Base-by-base conservation (phyloP, 1,140 invertebrate species). In the Ceratoteleas bidentatus region DNA sequence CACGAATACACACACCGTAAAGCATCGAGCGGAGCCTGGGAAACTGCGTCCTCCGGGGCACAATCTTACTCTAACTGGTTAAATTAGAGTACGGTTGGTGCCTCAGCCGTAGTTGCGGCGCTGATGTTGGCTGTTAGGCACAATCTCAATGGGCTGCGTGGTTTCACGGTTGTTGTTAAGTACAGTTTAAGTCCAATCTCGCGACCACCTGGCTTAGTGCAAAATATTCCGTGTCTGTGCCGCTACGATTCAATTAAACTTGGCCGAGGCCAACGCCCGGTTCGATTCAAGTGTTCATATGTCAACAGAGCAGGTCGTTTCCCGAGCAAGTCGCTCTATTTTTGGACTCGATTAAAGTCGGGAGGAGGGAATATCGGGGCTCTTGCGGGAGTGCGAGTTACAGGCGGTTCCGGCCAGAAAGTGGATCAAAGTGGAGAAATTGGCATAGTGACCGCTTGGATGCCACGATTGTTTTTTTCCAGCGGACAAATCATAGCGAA, bases 1-100 rank as follows among this genome's bases (percentile, higher is more conserved):
- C 36, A 68, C 15, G 16, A 49, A 68, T 14, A 47, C 13, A 3
- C 47, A 47, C 54, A 62, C 16, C 11, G 6, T 0, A 6, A 24
- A 40, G 11, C 10, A 34, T 53, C 36, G 40, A 11, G 15, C 66
- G 52, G 49, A 38, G 56, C 43, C 50, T 50, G 64, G 53, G 60
- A 84, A 85, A 58, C 53, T 53, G 62, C 43, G 57, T 78, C 73
- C 85, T 74, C 54, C 61, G 5, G 72, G 74, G 76, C 69, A 76
- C 74, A 84, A 86, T 86, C 83, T 86, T 84, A 77, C 69, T 40
- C 79, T 58, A 75, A 64, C 61, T 82, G 81, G 83, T 84, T 81
- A 74, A 85, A 86, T 86, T 83, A 81, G 74, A 81, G 62, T 73
- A 54, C 58, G 45, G 33, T 61, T 66, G 38, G 61, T 3, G 56